Percentiles rank a stretch among this genome's conserved stretches.
These are phyloP conservation scores for Pterophyllum scalare DNA, from an alignment of 2,113 vertebrate species.

Conservation along the genomic window DNA sequence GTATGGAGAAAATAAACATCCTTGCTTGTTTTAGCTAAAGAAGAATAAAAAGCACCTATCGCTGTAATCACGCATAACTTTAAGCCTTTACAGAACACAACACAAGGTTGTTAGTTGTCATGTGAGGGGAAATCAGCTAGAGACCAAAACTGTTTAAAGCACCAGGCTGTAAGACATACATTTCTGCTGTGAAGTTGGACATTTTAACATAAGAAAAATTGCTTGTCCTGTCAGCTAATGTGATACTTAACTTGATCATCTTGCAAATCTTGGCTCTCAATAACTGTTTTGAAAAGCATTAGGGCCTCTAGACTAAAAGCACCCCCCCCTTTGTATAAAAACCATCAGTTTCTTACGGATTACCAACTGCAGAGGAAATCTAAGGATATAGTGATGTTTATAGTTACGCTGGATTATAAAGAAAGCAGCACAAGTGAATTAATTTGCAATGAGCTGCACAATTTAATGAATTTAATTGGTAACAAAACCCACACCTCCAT, in stretches of 20 bases:
- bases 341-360: neutral
- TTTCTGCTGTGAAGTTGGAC: too few species aligned
- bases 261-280: too few species aligned
- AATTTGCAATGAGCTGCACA: neutral
- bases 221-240: too few species aligned
- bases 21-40: neutral
- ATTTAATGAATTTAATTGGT: neutral
- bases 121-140: neutral
- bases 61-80: neutral
- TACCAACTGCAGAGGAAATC: neutral
- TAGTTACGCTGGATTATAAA: neutral
- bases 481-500: neutral
- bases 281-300: neutral
- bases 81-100: neutral
- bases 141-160: neutral
- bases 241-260: too few species aligned
- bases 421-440: neutral
- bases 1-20: neutral
- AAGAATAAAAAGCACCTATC: neutral
- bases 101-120: neutral
- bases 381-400: neutral
- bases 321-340: fast-evolving
- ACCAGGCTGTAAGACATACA: too few species aligned
- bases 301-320: neutral
- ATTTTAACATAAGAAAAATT: too few species aligned